Percentiles rank a stretch among this genome's conserved stretches.
These are phyloP conservation scores for Arothron firmamentum DNA, from an alignment of 2,113 vertebrate genomes.

Conservation along the genomic window DNA sequence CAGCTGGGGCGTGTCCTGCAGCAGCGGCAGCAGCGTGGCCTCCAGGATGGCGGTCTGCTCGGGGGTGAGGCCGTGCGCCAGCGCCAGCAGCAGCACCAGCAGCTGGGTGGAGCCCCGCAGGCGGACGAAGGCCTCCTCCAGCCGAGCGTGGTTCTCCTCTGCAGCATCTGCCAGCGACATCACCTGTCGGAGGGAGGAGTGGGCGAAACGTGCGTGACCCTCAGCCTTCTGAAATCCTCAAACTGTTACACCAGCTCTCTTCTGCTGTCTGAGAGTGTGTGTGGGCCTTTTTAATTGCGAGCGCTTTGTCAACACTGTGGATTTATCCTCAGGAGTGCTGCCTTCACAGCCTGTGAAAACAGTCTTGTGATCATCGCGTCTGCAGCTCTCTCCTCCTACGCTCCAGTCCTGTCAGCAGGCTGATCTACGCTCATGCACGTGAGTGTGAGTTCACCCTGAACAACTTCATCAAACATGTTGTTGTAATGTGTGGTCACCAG, in stretches of 20 bases:
- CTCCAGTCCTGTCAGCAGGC: background rate
- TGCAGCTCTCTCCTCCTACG: conserved; percentile 15
- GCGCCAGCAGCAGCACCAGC: conserved; percentile 82
- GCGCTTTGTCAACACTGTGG: conserved; percentile 6
- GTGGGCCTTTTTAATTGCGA: background rate
- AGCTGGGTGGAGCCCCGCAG: conserved; percentile 86
- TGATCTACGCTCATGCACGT: conserved; percentile 24
- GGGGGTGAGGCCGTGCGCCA: conserved; percentile 84
- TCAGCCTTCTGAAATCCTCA: too few species aligned
- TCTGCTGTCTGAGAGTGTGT: background rate
- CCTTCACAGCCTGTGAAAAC: conserved; percentile 33
- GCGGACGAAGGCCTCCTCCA: conserved; percentile 82
- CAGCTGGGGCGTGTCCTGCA: conserved; percentile 86
- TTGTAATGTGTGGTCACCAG: background rate
- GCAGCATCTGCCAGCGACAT: conserved; percentile 87
- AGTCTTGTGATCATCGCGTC: conserved; percentile 14
- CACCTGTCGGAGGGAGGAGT: conserved; percentile 77
- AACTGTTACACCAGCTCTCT: background rate
- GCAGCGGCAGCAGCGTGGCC: conserved; percentile 85
- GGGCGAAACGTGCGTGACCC: too few species aligned
- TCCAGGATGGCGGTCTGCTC: conserved; percentile 87
- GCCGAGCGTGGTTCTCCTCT: conserved; percentile 79
- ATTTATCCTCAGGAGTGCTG: conserved; percentile 15
- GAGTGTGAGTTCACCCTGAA: conserved; percentile 13
- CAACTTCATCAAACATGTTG: conserved; percentile 19